A percentile compares a stretch with the other conserved stretches of the same genome.
Conservation (phyloP, 2,888 invertebrate genomes). For the Chrysolina oricalcia region DNA sequence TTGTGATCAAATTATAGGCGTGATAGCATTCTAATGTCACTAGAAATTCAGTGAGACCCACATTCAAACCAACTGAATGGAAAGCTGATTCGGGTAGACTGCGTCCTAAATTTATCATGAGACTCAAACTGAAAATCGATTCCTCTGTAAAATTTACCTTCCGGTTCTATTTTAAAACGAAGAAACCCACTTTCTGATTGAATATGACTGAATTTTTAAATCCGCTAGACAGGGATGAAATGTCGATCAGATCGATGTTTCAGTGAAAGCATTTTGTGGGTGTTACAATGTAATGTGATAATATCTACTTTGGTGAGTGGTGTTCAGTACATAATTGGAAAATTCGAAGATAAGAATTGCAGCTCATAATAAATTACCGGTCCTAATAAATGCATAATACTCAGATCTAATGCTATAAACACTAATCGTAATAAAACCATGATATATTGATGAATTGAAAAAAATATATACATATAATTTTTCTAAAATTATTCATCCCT, state of each 20-base stretch:
- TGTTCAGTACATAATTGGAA: not conserved
- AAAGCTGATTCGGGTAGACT: conserved; percentile 6
- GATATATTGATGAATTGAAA: too few species aligned
- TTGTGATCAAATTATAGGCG: not conserved
- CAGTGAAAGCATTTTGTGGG: not conserved
- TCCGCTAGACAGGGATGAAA: not conserved
- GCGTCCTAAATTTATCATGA: not conserved
- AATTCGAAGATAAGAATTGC: not conserved
- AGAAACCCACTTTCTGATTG: conserved; percentile 12
- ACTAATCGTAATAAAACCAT: too few species aligned
- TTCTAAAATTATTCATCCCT: too few species aligned
- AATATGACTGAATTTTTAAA: conserved; percentile 6
- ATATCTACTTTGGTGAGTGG: not conserved
- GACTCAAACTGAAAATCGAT: conserved; percentile 9
- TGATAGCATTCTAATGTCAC: not conserved
- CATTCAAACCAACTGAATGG: not conserved
- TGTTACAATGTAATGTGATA: not conserved
- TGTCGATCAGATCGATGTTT: not conserved
- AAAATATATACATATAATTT: too few species aligned
- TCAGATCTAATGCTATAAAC: too few species aligned
- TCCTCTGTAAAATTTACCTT: conserved; percentile 15
- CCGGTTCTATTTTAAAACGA: conserved; percentile 10
- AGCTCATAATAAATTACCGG: not conserved
- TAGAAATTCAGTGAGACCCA: not conserved
- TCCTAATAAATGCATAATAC: too few species aligned